Evolutionary conservation across 2,888 invertebrate genomes (phyloP), one percentile per base, ranked within the genome.

Genomic region (Sabatieria punctata): DNA sequence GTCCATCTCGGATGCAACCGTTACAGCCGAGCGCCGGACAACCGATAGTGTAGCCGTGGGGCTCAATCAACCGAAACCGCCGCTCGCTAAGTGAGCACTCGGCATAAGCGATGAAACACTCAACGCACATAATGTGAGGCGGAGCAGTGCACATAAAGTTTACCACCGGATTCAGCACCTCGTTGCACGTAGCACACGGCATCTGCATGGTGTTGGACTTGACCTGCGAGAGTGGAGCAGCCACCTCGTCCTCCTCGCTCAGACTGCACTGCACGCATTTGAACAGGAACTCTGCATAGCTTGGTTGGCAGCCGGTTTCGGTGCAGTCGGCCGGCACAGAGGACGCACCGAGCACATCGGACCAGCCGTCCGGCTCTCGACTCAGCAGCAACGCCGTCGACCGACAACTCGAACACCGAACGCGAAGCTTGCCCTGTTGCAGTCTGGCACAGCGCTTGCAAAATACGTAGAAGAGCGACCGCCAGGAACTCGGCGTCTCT

Each of bases 1-100:
- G 60, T 4, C 51, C 50, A 45, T 60, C 60, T 33, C 13, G 8
- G 6, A 42, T 18, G 22, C 3, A 2, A 15, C 42, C 42, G 15
- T 4, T 21, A 19, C 41, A 41, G 11, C 25, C 25, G 2, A 18
- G 4, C 3, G 23, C 38, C 13, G 38, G 21, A 21, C 38, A 38
- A 15, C 21, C 15, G 4, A 38, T 13, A 3, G 38, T 38, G 38
- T 38, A 38, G 38, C 38, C 38, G 19, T 4, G 4, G 15, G 4
- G 4, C 22, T 3, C 22, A 11, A 3, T 3, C 22, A 38, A 3
- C 22, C 38, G 38, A 18, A 38, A 38, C 15, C 23, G 3, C 8
- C 38, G 38, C 38, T 19, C 19, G 6, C 19, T 11, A 21, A 38
- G 22, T 23, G 2, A 21, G 4, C 3, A 6, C 6, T 21, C 22